Evolutionary conservation across 1,140 invertebrate genomes (phyloP).

Genomic region (Dreissena rostriformis): DNA sequence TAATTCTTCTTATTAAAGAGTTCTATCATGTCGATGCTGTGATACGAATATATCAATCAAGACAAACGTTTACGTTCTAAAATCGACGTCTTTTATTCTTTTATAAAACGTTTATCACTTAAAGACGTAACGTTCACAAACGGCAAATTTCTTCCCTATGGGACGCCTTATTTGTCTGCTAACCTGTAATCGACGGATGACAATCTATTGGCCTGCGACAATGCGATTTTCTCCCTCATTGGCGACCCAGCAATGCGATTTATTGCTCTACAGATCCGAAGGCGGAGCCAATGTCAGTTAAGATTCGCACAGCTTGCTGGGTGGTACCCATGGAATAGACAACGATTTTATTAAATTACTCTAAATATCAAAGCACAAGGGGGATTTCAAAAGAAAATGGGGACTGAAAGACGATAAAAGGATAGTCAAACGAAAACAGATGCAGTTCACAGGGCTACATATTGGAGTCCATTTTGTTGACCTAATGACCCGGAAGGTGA

Average conservation of each 20-base stretch:
- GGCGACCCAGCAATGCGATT: neutral
- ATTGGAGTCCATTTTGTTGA: slow-evolving; percentile 36
- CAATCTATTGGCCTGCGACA: no score
- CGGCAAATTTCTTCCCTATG: no score
- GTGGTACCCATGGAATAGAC: neutral
- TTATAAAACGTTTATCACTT: no score
- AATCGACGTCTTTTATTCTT: no score
- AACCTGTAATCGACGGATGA: no score
- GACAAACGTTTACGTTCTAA: no score
- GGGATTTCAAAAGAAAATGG: slow-evolving; percentile 34
- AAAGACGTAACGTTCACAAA: no score
- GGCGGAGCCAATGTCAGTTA: neutral
- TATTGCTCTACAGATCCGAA: neutral
- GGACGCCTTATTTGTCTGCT: no score
- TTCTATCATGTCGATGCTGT: no score
- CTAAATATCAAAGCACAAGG: no score
- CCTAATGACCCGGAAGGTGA: slow-evolving; percentile 42
- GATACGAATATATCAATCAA: no score
- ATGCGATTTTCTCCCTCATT: slow-evolving; percentile 17
- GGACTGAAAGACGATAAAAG: slow-evolving; percentile 7
- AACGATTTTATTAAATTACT: slow-evolving; percentile 47
- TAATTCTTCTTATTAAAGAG: no score
- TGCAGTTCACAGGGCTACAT: slow-evolving; percentile 28
- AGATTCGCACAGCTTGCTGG: neutral
- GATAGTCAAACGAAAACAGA: slow-evolving; percentile 40